phyloP scores from a whole-genome alignment of 2,888 invertebrate genomes.

The Tachina lurida region DNA sequence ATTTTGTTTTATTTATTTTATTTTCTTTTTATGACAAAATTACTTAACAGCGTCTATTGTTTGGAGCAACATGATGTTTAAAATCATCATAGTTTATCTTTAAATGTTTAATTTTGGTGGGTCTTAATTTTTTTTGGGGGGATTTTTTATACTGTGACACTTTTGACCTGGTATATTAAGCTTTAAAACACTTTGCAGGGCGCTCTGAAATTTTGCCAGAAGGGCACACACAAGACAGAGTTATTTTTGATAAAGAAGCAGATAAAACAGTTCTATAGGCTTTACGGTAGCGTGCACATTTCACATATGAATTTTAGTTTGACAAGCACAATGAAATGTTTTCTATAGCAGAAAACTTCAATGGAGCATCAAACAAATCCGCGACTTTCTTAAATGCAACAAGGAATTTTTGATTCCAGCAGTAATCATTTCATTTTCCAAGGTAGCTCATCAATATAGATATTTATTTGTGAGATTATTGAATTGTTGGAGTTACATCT shows the following conservation, averaged over 20 bases:
- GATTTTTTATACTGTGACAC: constrained; percentile 9
- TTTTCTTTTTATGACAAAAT: constrained; percentile 10
- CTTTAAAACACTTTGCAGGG: constrained; percentile 25
- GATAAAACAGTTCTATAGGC: too few species aligned
- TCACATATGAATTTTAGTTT: too few species aligned
- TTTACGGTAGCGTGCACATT: not conserved
- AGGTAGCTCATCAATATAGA: too few species aligned
- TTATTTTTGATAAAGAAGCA: not conserved
- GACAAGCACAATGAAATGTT: too few species aligned
- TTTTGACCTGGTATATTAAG: constrained; percentile 28
- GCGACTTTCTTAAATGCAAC: not conserved
- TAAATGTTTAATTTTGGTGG: constrained; percentile 30
- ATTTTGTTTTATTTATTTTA: constrained; percentile 1
- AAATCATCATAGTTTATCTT: constrained; percentile 34
- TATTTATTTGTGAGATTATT: too few species aligned
- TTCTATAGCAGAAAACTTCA: too few species aligned
- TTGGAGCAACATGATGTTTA: constrained; percentile 55
- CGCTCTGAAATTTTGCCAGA: not conserved
- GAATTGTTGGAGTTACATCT: not conserved
- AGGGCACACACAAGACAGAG: not conserved
- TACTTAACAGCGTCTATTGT: constrained; percentile 67
- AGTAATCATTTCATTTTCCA: too few species aligned
- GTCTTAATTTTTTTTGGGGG: constrained; percentile 14
- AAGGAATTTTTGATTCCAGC: too few species aligned
- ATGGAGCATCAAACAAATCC: not conserved